Evolutionary conservation across 1,140 invertebrate species (phyloP), one percentile per base, ranked within the genome.

Genomic region (Aethina tumida): DNA sequence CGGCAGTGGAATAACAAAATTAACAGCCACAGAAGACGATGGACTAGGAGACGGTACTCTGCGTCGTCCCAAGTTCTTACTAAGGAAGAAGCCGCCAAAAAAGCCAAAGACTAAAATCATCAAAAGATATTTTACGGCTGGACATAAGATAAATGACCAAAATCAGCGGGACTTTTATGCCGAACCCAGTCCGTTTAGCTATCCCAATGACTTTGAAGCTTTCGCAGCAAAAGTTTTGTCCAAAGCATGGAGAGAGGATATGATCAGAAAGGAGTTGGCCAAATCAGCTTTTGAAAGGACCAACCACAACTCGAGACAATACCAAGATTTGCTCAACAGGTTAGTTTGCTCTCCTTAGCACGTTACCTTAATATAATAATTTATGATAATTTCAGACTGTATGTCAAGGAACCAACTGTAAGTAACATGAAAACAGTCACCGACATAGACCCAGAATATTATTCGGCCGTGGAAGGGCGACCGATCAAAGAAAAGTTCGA

Each of bases 381-480:
- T n/a, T n/a, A n/a, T n/a, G n/a, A n/a, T n/a, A n/a, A n/a, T n/a
- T n/a, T n/a, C n/a, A n/a, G n/a, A 20, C 35, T 59, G n/a, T 55
- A 54, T 25, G 49, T 59, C 0, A 39, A 56, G 49, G 43, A 52
- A 28, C 48, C 56, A 6, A 35, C 46, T 12, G 26, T 55, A 7
- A 37, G 45, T 32, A 52, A 35, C 13, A 49, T 49, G 6, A 64
- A 64, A 50, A 69, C 69, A 16, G 63, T 71, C 30, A 28, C 68
- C 5, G 70, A 79, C 45, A 59, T 78, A 2, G 74, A 79, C 59
- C 73, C 76, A 2, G 58, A 69, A 18, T 80, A 68, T 50, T 79
- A 72, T 49, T 68, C 65, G 4, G 58, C 73, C 45, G 58, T 79
- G 2, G 65, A 67, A 52, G 73, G 56, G 5, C 58, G 66, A 39